These are phyloP conservation scores for Lipotes vexillifer DNA, from an alignment of 2,113 vertebrate genomes.

Conservation along the genomic window DNA sequence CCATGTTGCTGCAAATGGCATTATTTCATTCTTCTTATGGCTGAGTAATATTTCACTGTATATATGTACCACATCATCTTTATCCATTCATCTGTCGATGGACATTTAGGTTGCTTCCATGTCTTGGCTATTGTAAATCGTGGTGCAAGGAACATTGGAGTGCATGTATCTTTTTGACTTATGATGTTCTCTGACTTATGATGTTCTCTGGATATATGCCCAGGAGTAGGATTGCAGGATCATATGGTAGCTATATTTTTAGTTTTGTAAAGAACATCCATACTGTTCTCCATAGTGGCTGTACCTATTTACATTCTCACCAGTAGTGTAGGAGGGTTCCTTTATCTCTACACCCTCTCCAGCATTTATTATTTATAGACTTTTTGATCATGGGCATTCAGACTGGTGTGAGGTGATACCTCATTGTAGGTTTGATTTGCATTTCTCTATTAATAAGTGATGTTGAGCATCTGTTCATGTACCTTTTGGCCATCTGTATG, in stretches of 20 bases:
- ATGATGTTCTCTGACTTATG: not conserved
- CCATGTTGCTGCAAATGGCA: not conserved
- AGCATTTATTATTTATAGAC: no score
- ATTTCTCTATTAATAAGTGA: no score
- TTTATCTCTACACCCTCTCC: no score
- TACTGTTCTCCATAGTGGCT: no score
- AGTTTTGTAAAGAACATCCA: no score
- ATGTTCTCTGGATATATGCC: not conserved
- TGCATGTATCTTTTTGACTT: not conserved
- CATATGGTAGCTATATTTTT: not conserved
- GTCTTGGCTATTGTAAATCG: not conserved
- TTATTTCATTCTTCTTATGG: not conserved
- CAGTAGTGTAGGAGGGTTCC: no score
- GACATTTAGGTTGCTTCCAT: not conserved
- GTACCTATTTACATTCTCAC: no score
- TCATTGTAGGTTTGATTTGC: no score
- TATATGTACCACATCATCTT: not conserved
- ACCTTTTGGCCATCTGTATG: no score
- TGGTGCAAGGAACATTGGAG: accelerated
- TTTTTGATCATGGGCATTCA: no score
- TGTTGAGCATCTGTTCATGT: no score
- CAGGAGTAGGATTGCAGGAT: not conserved
- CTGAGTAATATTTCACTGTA: not conserved
- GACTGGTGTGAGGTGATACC: no score
- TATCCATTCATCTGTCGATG: not conserved